Evolutionary conservation across 2,797 vertebrate genomes (phyloP), one percentile per base, ranked within the genome.

Genomic region (Sciaenops ocellatus): DNA sequence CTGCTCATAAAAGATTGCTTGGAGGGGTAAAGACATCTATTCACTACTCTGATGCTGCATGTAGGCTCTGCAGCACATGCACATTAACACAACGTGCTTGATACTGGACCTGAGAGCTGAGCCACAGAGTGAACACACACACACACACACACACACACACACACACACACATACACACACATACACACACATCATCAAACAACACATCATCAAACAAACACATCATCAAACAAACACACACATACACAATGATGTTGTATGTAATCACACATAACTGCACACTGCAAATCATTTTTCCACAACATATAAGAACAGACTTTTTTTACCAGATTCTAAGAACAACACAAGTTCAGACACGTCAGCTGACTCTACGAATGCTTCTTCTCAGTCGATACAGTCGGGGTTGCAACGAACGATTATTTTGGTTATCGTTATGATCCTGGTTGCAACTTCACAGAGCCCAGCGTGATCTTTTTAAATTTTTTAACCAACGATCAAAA

Each of bases 101-200:
- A 71, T 65, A 57, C 34, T 51, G 30, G 28, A 68, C 60, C 55
- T 24, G 20, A 52, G 55, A 68, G 42, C 63, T 60, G n/a, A 79
- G 41, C 41, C 26, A 24, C 17, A 68, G 51, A 62, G 41, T 3
- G 3, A 22, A 46, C 20, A 28, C 59, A 72, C 41, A 64, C 44
- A 68, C 59, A 69, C 51, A 55, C 46, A 38, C 5, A 41, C 18
- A 30, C 13, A 34, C 13, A 71, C 26, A 57, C 24, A 65, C 34
- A 42, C 3, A 46, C 26, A 55, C 13, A 30, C 4, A 46, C 12
- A 13, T 50, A 62, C 34, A 38, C 34, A 38, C 17, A 30, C 12
- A 47, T 8, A 71, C 26, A 57, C 24, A 65, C 34, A 42, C 26
- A 26, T 2, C 26, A 34, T n/a, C n/a, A n/a, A n/a, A n/a, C n/a